Evolutionary conservation across 2,888 invertebrate species (phyloP), one percentile per base, ranked within the genome.

Genomic region (Parascotia fuliginaria): DNA sequence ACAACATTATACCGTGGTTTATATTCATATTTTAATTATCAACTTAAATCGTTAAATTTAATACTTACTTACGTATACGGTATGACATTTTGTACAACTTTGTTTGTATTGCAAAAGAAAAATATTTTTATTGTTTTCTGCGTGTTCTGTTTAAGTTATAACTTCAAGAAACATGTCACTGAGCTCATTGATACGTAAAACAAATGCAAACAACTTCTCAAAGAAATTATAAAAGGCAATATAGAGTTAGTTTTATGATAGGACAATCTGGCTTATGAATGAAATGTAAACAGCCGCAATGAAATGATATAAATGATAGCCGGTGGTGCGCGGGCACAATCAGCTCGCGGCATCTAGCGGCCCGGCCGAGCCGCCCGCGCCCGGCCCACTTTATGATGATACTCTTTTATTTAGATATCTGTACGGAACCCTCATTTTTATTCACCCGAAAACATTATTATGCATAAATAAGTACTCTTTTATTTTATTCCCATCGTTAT

Each of bases 341-440:
- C 91, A 78, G 71, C 56, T 60, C 77, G 88, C 86, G 87, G 87
- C 89, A 91, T 91, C 91, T 87, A 75, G 73, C 76, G 77, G 73
- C 60, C 69, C 60, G 64, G 42, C 48, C 41, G 38, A 33, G 42
- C 24, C 33, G 45, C 33, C 53, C 46, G 49, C 24, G 24, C 24
- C 63, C 75, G 73, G 70, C 66, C 73, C 80, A 77, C 83, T 86
- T 86, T 85, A 87, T 87, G 83, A 86, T 77, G 73, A 73, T 77
- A 83, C 83, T 89, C 83, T 83, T 89, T 89, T 90, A 89, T 89
- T 89, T 85, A 87, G 83, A 87, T 87, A 89, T 91, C 85, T 86
- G 81, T 83, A 85, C 78, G 77, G 81, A 81, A 81, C 81, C 78
- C 82, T 87, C 88, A 87, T 89, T 89, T 89, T 89, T 86, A 87